Conservation (phyloP, 2,797 vertebrate genomes). For the Eremophila alpestris region DNA sequence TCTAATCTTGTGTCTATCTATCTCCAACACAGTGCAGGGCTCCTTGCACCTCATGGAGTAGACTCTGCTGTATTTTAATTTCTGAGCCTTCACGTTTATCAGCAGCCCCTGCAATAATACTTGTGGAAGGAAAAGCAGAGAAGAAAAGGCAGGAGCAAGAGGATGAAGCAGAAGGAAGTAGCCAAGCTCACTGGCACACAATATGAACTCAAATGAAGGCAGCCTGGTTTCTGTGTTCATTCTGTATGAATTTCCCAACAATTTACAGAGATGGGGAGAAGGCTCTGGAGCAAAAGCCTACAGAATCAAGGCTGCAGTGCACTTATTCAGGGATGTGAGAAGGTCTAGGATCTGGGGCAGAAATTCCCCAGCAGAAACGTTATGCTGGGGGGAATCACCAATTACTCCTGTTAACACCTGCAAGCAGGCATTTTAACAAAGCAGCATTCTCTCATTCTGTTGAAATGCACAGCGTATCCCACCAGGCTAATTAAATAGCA, state of each 20-base stretch:
- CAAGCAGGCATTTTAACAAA: slow-evolving; percentile 32
- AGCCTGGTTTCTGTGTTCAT: background rate
- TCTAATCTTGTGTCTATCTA: background rate
- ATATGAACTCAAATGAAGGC: background rate
- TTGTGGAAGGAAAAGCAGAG: background rate
- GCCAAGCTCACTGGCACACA: background rate
- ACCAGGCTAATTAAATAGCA: background rate
- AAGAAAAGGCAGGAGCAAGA: background rate
- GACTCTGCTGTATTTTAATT: background rate
- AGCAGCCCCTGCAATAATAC: background rate
- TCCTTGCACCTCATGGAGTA: background rate
- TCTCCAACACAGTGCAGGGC: background rate
- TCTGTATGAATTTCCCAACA: background rate
- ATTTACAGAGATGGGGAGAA: background rate
- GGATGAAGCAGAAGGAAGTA: background rate
- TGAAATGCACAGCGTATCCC: background rate
- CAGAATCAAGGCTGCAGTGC: background rate
- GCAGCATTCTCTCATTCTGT: background rate
- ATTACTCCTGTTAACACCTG: slow-evolving; percentile 50
- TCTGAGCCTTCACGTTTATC: background rate
- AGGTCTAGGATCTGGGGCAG: background rate
- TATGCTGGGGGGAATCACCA: slow-evolving; percentile 4
- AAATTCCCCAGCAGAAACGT: slow-evolving; percentile 2
- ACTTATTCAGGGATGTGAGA: background rate
- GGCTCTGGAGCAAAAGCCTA: background rate